Evolutionary conservation across 2,113 vertebrate genomes (phyloP).

Genomic region (Morone chrysops): DNA sequence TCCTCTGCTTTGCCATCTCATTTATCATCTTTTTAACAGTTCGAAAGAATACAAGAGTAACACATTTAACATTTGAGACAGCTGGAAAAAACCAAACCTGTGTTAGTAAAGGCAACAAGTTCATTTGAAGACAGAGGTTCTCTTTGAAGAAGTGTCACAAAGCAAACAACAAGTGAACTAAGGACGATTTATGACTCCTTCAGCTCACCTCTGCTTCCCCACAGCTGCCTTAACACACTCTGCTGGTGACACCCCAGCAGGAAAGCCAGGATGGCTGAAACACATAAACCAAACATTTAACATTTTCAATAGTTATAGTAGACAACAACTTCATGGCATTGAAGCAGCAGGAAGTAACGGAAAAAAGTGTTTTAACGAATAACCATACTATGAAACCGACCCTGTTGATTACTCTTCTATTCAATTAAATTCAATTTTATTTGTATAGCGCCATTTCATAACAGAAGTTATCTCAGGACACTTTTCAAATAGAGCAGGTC

Average conservation of each 20-base stretch:
- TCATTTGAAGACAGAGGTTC: conserved; percentile 60
- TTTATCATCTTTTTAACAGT: conserved; percentile 38
- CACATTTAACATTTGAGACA: conserved; percentile 49
- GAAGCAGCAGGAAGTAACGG: neutral
- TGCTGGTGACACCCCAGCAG: conserved; percentile 19
- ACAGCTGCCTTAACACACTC: conserved; percentile 47
- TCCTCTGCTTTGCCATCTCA: conserved; percentile 13
- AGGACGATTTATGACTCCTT: conserved; percentile 45
- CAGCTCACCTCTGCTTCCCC: conserved; percentile 35
- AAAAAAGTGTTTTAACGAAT: neutral
- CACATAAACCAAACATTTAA: conserved; percentile 16
- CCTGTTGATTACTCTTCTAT: too few species aligned
- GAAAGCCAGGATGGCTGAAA: conserved; percentile 13
- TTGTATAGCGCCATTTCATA: too few species aligned
- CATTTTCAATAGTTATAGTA: conserved; percentile 4
- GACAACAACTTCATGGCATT: neutral
- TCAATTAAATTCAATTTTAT: too few species aligned
- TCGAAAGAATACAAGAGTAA: conserved; percentile 16
- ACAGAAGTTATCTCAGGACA: too few species aligned
- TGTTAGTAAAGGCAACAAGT: conserved; percentile 58
- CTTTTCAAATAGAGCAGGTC: too few species aligned
- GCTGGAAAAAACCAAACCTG: conserved; percentile 60
- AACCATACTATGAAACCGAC: too few species aligned
- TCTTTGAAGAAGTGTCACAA: conserved; percentile 68
- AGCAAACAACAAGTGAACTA: conserved; percentile 54